A percentile compares a stretch with the other conserved stretches of the same genome.
Evolutionary conservation across 1,140 invertebrate genomes (phyloP).

Genomic region (Sipha flava): DNA sequence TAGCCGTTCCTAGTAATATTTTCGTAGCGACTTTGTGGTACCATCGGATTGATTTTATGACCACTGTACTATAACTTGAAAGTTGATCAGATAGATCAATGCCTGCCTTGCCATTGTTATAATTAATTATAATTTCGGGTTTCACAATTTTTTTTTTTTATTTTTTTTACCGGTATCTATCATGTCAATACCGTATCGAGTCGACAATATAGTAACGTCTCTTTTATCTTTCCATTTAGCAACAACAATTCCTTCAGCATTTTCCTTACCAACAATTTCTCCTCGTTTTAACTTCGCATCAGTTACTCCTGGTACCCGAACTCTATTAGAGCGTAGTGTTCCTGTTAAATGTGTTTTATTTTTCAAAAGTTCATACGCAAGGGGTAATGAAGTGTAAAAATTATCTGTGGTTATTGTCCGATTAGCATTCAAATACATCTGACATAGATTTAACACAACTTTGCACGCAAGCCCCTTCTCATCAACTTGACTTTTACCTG

Average conservation of each 20-base stretch:
- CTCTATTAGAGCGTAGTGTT: constrained; percentile 36
- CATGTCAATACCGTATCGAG: constrained; percentile 40
- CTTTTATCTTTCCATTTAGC: constrained; percentile 44
- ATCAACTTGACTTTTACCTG: constrained; percentile 36
- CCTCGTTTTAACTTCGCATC: constrained; percentile 41
- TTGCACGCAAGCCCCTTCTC: constrained; percentile 35
- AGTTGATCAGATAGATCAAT: constrained; percentile 45
- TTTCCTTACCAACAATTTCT: constrained; percentile 41
- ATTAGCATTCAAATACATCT: constrained; percentile 39
- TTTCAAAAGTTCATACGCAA: constrained; percentile 40
- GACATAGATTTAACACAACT: constrained; percentile 36
- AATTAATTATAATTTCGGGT: constrained; percentile 41
- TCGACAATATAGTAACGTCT: constrained; percentile 41
- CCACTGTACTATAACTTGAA: constrained; percentile 42
- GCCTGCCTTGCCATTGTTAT: constrained; percentile 43
- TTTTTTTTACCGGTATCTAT: constrained; percentile 32
- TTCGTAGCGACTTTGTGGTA: constrained; percentile 44
- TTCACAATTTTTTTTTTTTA: constrained; percentile 38
- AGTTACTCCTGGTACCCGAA: constrained; percentile 40
- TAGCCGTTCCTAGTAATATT: constrained; percentile 38
- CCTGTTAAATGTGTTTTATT: constrained; percentile 42
- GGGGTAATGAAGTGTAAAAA: constrained; percentile 43
- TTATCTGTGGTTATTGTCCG: constrained; percentile 45
- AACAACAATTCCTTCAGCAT: constrained; percentile 40
- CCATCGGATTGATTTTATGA: constrained; percentile 43